These are phyloP conservation scores for Pseudochirops cupreus DNA, from an alignment of 2,797 vertebrate genomes.

Conservation along the genomic window DNA sequence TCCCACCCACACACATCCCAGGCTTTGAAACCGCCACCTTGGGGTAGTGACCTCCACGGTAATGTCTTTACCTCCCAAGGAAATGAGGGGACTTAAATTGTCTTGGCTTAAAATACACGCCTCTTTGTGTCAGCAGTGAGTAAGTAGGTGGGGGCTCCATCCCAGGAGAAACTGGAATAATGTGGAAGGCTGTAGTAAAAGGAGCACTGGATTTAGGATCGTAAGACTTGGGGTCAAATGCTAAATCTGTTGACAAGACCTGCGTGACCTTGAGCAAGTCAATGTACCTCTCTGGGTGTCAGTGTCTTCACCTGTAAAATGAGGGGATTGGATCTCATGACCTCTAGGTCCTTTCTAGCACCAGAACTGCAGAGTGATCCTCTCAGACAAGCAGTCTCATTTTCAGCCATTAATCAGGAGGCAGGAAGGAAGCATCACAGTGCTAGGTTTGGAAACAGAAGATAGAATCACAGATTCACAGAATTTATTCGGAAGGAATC, in stretches of 20 bases:
- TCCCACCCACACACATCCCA: conserved; percentile 61
- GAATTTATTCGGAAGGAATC: neutral
- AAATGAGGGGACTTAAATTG: conserved; percentile 55
- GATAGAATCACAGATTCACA: neutral
- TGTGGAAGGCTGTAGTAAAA: neutral
- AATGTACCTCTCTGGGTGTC: neutral
- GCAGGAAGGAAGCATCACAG: neutral
- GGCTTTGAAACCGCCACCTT: conserved; percentile 17
- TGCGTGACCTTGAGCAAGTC: conserved; percentile 38
- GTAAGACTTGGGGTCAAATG: conserved; percentile 1
- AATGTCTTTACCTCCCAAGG: conserved; percentile 65
- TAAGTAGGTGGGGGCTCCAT: conserved; percentile 13
- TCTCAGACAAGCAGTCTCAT: neutral
- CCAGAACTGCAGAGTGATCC: neutral
- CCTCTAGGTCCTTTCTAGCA: neutral
- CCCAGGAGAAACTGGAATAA: neutral
- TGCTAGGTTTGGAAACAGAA: neutral
- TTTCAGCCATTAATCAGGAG: neutral
- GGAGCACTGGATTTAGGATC: neutral
- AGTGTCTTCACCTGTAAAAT: neutral
- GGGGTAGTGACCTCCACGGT: conserved; percentile 65
- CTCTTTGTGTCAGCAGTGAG: neutral
- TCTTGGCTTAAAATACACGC: conserved; percentile 66
- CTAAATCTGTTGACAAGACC: neutral
- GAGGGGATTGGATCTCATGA: neutral